Evolutionary conservation across 2,888 invertebrate genomes (phyloP).

Genomic region (Schrankia costaestrigalis): DNA sequence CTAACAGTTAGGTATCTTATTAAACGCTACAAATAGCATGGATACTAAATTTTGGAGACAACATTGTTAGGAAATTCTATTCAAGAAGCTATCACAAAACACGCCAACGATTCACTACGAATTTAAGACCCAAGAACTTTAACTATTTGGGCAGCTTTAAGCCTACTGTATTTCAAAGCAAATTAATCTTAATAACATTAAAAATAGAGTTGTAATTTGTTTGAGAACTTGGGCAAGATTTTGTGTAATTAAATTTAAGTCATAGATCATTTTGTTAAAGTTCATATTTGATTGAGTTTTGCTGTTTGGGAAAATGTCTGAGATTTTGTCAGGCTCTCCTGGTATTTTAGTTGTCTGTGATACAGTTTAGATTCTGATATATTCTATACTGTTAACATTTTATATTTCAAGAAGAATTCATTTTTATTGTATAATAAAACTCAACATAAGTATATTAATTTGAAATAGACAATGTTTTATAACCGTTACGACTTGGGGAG

Average conservation of each 20-base stretch:
- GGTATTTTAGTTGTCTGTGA: slow-evolving; percentile 51
- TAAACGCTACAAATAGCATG: too few relatives aligned
- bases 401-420: too few relatives aligned
- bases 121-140: slow-evolving; percentile 40
- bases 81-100: slow-evolving; percentile 37
- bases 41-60: slow-evolving; percentile 6
- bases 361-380: slow-evolving; percentile 24
- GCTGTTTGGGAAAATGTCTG: slow-evolving; percentile 38
- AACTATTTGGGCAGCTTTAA: slow-evolving; percentile 35
- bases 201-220: slow-evolving; percentile 17
- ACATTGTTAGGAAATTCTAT: slow-evolving; percentile 27
- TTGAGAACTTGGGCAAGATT: not conserved
- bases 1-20: too few relatives aligned
- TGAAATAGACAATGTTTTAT: too few relatives aligned
- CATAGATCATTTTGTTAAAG: slow-evolving; percentile 31
- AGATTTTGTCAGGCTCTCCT: slow-evolving; percentile 45
- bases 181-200: slow-evolving; percentile 7
- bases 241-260: slow-evolving; percentile 34
- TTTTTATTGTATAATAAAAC: too few relatives aligned
- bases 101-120: slow-evolving; percentile 31
- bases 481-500: too few relatives aligned
- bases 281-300: slow-evolving; percentile 35
- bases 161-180: slow-evolving; percentile 7
- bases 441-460: too few relatives aligned
- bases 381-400: too few relatives aligned